These are phyloP conservation scores for Nomada goodeniana DNA, from an alignment of 2,888 invertebrate species.

Conservation along the genomic window DNA sequence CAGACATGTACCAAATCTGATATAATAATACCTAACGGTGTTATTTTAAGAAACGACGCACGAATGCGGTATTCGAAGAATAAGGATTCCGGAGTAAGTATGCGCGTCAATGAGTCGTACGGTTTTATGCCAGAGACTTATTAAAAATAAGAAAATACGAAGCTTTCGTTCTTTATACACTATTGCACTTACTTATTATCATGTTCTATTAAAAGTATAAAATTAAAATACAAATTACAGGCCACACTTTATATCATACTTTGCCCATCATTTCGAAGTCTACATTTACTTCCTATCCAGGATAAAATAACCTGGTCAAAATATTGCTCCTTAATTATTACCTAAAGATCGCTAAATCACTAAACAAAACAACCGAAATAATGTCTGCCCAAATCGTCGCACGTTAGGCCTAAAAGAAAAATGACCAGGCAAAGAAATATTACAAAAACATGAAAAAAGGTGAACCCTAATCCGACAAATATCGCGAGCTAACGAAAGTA, in stretches of 20 bases:
- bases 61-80: background rate
- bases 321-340: background rate
- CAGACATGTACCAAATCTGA: background rate
- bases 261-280: background rate
- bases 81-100: conserved; percentile 3
- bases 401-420: background rate
- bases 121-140: background rate
- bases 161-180: background rate
- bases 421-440: background rate
- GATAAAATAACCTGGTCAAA: no score
- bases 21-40: background rate
- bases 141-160: background rate
- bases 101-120: background rate
- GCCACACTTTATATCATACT: background rate
- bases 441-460: no score
- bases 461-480: background rate
- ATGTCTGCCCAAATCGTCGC: no score
- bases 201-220: background rate
- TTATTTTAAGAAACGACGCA: conserved; percentile 4
- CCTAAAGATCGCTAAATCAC: no score
- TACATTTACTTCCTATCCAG: background rate
- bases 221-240: background rate
- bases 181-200: background rate
- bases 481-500: background rate
- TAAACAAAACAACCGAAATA: background rate